A percentile compares a stretch with the other conserved stretches of the same genome.
Conservation (phyloP, 2,797 vertebrate species). For the Pseudocheirus occidentalis region DNA sequence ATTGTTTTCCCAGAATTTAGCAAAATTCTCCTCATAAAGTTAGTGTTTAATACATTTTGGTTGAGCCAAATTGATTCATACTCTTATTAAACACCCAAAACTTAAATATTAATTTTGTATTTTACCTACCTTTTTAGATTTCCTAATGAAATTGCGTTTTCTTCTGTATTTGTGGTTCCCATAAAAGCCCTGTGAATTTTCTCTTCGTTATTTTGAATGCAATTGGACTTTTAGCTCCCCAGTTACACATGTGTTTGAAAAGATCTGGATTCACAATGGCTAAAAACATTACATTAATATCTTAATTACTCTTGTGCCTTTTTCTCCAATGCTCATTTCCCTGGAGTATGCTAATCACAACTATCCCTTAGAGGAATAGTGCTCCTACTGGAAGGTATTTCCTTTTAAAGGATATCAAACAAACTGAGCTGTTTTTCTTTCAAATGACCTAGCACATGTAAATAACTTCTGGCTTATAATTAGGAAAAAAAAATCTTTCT, state of each 20-base stretch:
- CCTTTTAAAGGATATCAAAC: neutral
- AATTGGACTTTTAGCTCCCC: slow-evolving; percentile 17
- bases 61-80: neutral
- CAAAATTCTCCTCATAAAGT: neutral
- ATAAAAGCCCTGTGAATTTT: neutral
- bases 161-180: neutral
- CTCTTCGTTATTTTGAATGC: neutral
- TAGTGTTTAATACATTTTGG: neutral
- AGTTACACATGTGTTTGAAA: slow-evolving; percentile 23
- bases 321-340: neutral
- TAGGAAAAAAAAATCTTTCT: neutral
- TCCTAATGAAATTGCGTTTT: neutral
- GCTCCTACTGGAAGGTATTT: neutral
- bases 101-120: neutral
- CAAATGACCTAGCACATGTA: slow-evolving; percentile 10
- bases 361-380: slow-evolving; percentile 4
- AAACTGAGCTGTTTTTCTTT: neutral
- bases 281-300: slow-evolving; percentile 21
- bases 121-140: neutral
- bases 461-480: neutral
- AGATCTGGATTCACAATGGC: neutral
- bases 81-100: neutral
- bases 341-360: neutral
- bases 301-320: neutral
- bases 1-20: neutral